These are phyloP conservation scores for Baryphthengus martii DNA, from an alignment of 2,113 vertebrate genomes.

Conservation along the genomic window DNA sequence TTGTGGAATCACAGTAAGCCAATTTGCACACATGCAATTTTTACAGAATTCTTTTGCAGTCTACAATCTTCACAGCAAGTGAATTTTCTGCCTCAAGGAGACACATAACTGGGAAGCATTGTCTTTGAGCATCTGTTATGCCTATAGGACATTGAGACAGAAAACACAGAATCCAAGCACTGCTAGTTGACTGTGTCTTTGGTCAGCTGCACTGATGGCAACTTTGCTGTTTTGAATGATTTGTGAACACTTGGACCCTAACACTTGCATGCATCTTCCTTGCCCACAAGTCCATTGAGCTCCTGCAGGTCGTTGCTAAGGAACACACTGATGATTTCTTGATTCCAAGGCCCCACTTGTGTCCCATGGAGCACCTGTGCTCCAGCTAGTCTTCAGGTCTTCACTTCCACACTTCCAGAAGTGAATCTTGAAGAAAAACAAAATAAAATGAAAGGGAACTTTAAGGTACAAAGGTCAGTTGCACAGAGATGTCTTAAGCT, in stretches of 20 bases:
- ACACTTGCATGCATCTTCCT: neutral
- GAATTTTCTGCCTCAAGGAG: neutral
- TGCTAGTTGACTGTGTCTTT: neutral
- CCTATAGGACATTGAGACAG: neutral
- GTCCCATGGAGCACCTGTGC: neutral
- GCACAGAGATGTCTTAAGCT: neutral
- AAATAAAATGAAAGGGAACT: neutral
- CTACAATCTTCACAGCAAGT: neutral
- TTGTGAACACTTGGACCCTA: neutral
- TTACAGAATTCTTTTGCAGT: neutral
- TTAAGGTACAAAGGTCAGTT: neutral
- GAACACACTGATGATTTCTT: neutral
- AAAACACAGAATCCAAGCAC: neutral
- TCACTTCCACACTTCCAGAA: neutral
- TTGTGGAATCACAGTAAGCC: neutral
- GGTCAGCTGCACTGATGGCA: neutral
- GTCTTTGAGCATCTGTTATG: neutral
- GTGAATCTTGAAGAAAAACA: neutral
- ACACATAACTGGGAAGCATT: neutral
- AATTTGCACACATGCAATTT: neutral
- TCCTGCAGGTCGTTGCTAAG: neutral
- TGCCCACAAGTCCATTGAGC: neutral
- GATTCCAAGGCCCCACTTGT: neutral
- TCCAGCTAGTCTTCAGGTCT: neutral
- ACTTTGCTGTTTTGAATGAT: neutral